Percentiles rank a stretch among this genome's conserved stretches.
Conservation (phyloP, 2,888 invertebrate species). For the Leptopilina syphax region DNA sequence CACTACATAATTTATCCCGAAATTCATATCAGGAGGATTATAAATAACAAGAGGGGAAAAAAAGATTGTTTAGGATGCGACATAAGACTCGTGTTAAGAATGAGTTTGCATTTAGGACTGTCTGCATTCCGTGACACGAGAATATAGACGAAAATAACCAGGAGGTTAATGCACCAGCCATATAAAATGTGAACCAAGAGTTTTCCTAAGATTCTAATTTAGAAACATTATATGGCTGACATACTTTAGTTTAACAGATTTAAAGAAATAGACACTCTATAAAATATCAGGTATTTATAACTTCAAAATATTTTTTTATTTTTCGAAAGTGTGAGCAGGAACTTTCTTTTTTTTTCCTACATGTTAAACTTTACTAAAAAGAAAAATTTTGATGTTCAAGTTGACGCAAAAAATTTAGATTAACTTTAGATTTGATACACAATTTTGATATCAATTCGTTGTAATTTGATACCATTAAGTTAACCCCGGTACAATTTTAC, state of each 20-base stretch:
- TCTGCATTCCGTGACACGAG: slow-evolving; percentile 71
- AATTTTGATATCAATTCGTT: no score
- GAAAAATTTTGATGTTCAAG: no score
- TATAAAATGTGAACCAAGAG: slow-evolving; percentile 29
- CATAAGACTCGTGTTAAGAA: slow-evolving; percentile 17
- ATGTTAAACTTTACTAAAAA: not conserved
- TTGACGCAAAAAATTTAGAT: no score
- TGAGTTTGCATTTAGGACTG: slow-evolving; percentile 43
- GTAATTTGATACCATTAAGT: no score
- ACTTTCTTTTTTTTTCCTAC: not conserved
- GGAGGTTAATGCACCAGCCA: slow-evolving; percentile 72
- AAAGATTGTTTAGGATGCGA: slow-evolving; percentile 14
- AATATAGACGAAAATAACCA: slow-evolving; percentile 72
- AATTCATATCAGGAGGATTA: no score
- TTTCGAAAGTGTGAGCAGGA: no score
- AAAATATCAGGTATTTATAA: not conserved
- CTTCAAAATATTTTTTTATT: no score
- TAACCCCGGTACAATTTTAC: no score
- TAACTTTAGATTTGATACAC: no score
- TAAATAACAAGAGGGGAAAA: not conserved
- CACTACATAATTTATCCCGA: no score
- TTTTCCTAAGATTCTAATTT: slow-evolving; percentile 29
- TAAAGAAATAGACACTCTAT: not conserved
- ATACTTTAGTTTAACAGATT: slow-evolving; percentile 9
- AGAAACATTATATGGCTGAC: slow-evolving; percentile 23